Conservation (phyloP, 1,140 invertebrate species). For the Drosophila sproati region DNA sequence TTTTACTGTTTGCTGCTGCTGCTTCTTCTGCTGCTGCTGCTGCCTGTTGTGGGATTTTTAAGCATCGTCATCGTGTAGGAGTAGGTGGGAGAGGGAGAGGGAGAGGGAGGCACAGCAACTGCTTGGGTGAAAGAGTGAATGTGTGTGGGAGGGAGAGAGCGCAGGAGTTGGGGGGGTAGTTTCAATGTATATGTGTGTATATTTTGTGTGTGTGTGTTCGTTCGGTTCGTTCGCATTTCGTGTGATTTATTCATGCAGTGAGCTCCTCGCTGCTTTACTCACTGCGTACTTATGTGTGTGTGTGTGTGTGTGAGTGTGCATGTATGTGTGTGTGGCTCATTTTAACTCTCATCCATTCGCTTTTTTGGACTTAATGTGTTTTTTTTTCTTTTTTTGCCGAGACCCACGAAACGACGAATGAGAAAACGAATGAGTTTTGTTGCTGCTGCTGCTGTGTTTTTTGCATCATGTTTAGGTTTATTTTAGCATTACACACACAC, state of each 20-base stretch:
- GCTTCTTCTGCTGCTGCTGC: conserved; percentile 38
- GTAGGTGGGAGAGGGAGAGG: neutral
- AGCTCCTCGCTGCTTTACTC: conserved; percentile 54
- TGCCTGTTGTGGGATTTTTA: conserved; percentile 76
- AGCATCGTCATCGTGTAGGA: conserved; percentile 58
- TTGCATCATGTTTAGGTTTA: conserved; percentile 77
- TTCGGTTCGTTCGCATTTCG: conserved; percentile 78
- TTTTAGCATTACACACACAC: conserved; percentile 63
- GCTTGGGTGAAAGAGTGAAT: conserved; percentile 72
- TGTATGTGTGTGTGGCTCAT: conserved; percentile 65
- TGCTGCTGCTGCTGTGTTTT: conserved; percentile 46
- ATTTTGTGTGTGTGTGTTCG: conserved; percentile 47
- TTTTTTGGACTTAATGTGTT: conserved; percentile 76
- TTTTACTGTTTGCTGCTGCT: conserved; percentile 44
- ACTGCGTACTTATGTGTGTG: conserved; percentile 75
- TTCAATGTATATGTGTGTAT: conserved; percentile 10
- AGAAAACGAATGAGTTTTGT: conserved; percentile 76
- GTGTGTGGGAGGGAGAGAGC: conserved; percentile 35
- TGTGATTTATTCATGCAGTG: conserved; percentile 76
- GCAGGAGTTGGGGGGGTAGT: neutral
- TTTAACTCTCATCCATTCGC: conserved; percentile 82
- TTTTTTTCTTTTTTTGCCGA: conserved; percentile 20
- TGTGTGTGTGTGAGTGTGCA: conserved; percentile 18
- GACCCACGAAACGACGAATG: conserved; percentile 72
- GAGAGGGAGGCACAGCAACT: conserved; percentile 17